Evolutionary conservation across 2,888 invertebrate species (phyloP).

Genomic region (Mythimna pallens): DNA sequence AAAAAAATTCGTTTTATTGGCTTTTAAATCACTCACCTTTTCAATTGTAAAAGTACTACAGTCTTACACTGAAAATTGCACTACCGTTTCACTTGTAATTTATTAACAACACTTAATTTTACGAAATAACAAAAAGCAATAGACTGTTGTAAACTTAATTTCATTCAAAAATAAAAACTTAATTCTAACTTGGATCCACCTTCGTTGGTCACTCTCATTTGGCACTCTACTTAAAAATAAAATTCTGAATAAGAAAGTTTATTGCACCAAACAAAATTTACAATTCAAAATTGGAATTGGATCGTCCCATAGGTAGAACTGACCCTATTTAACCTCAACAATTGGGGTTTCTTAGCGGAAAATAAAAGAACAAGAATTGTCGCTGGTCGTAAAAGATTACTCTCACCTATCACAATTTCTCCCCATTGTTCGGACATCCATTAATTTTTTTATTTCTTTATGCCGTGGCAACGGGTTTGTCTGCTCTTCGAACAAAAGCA

Average conservation of each 20-base stretch:
- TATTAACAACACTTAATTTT: conserved; percentile 23
- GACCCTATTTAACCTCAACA: conserved; percentile 85
- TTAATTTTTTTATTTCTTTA: conserved; percentile 83
- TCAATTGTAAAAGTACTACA: conserved; percentile 1
- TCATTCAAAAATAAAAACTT: conserved; percentile 12
- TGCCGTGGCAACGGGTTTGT: conserved; percentile 85
- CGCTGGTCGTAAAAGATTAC: conserved; percentile 85
- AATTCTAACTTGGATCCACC: conserved; percentile 30
- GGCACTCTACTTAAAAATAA: conserved; percentile 60
- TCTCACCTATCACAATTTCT: conserved; percentile 90
- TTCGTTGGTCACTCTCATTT: conserved; percentile 56
- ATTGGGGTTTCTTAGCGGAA: conserved; percentile 78
- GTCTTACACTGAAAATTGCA: conserved; percentile 34
- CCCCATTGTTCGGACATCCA: conserved; percentile 86
- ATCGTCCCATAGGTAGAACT: conserved; percentile 72
- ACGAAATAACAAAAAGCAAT: conserved; percentile 15
- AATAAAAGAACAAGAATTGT: conserved; percentile 83
- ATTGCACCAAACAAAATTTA: conserved; percentile 70
- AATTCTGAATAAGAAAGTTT: conserved; percentile 60
- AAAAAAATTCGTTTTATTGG: background rate
- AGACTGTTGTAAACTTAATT: conserved; percentile 29
- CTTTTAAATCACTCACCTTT: conserved; percentile 38
- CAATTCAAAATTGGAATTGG: conserved; percentile 81
- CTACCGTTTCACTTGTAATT: conserved; percentile 31
- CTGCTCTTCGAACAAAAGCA: conserved; percentile 83